Base-by-base conservation (phyloP, 2,888 invertebrate genomes). In the Salpingus planirostris region DNA sequence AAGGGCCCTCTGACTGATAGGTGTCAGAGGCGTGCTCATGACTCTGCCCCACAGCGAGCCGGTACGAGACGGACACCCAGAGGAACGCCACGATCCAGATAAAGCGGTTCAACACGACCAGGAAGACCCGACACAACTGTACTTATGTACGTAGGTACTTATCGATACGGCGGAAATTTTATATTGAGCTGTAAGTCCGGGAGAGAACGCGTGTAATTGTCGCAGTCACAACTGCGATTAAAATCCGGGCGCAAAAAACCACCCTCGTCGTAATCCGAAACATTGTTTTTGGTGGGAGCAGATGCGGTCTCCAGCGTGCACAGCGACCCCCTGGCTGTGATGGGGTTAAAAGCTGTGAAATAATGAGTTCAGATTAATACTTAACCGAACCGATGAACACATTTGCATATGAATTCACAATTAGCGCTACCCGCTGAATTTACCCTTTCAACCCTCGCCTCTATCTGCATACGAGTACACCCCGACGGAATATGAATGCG, bases 381-480 rank as follows among this genome's bases (percentile, higher is more conserved):
- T 58, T 59, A 59, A 55, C 57, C 59, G 50, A 56, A 45, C 55
- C 57, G 57, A 58, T 60, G 59, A 56, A 48, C 59, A 52, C 50
- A 64, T 64, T 63, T 64, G 59, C 64, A 64, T 64, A 61, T 64
- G 59, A 64, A 64, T 64, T 59, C 57, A 63, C 62, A 64, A 64
- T 64, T 64, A 64, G 59, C 50, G 52, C 58, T 58, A 56, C 57
- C 61, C 55, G 54, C 54, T 56, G 46, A 47, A 49, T 51, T 48
- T 42, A 41, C 42, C 38, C 36, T 28, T 15, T 21, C 18, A 6
- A 8, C n/a, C n/a, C 5, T 18, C 5, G 5, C 18, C 18, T 18
- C 5, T 18, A 18, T 8, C 5, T 18, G 5, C 18, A n/a, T n/a
- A n/a, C 18, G 24, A 11, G 24, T 21, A 11, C 26, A 3, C 6